Conservation (phyloP, 2,113 vertebrate genomes). For the Lipophrys pholis region DNA sequence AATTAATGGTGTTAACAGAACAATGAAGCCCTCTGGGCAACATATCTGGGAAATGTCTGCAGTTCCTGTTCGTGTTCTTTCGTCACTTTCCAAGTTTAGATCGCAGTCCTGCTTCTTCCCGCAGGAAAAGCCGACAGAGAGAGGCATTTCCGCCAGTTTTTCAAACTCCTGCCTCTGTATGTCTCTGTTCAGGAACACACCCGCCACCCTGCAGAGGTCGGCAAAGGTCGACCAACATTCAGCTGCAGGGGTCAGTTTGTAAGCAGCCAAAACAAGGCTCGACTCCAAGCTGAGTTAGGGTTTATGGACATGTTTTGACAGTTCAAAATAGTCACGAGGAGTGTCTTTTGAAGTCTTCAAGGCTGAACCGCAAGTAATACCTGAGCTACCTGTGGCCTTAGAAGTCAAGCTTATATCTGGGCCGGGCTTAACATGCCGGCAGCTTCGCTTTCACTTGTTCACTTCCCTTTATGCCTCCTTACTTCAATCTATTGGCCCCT, state of each 20-base stretch:
- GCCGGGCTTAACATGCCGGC: constrained; percentile 8
- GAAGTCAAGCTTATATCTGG: constrained; percentile 31
- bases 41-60: constrained; percentile 77
- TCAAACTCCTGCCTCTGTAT: constrained; percentile 47
- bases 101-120: constrained; percentile 78
- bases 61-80: constrained; percentile 79
- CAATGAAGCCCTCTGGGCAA: constrained; percentile 59
- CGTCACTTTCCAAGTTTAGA: constrained; percentile 84
- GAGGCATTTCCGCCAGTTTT: constrained; percentile 81
- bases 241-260: constrained; percentile 33
- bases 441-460: constrained; percentile 42
- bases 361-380: constrained; percentile 65
- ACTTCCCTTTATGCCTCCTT: background rate
- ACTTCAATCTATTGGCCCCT: background rate
- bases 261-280: constrained; percentile 4
- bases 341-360: constrained; percentile 65
- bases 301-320: constrained; percentile 73
- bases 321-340: constrained; percentile 62
- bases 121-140: constrained; percentile 69
- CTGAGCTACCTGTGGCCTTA: constrained; percentile 48
- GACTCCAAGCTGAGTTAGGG: constrained; percentile 16
- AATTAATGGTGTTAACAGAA: constrained; percentile 47
- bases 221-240: constrained; percentile 54
- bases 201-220: constrained; percentile 58
- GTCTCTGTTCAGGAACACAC: constrained; percentile 22